These are phyloP conservation scores for Aspidoscelis tigris DNA, from an alignment of 2,113 vertebrate species.

Conservation along the genomic window DNA sequence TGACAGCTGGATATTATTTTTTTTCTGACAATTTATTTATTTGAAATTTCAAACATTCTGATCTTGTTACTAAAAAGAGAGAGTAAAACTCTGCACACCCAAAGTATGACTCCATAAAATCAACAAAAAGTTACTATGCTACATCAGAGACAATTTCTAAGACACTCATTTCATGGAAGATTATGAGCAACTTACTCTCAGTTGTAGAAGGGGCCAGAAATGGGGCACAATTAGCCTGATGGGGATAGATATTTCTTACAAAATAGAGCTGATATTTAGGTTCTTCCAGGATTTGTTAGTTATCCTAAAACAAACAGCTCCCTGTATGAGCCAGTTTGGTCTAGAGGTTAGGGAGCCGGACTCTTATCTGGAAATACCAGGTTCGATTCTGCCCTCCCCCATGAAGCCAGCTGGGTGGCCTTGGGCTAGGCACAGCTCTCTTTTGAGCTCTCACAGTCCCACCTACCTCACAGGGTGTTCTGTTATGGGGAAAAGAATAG, in stretches of 20 bases:
- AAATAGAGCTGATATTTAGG: background rate
- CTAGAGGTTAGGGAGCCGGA: too few species aligned
- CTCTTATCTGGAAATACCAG: too few species aligned
- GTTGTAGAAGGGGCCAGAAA: conserved; percentile 44
- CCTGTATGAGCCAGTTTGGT: too few species aligned
- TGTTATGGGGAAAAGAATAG: too few species aligned
- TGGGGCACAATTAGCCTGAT: background rate
- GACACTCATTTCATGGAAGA: conserved; percentile 25
- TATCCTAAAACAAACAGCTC: too few species aligned
- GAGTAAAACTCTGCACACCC: too few species aligned
- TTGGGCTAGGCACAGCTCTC: too few species aligned
- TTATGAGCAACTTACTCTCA: conserved; percentile 30
- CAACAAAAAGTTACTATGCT: conserved; percentile 40
- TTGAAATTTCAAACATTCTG: conserved; percentile 61
- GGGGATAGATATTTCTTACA: background rate
- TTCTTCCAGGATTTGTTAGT: too few species aligned
- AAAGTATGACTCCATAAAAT: conserved; percentile 52
- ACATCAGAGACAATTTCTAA: conserved; percentile 49
- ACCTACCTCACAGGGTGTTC: too few species aligned
- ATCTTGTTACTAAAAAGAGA: conserved; percentile 43
- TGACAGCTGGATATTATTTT: conserved; percentile 61
- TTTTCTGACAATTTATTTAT: conserved; percentile 62
- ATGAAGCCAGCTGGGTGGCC: too few species aligned
- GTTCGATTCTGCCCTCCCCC: too few species aligned
- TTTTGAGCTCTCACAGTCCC: too few species aligned